Percentiles rank a stretch among this genome's conserved stretches.
Conservation (phyloP, 2,797 vertebrate species). For the Chloroceryle inda region DNA sequence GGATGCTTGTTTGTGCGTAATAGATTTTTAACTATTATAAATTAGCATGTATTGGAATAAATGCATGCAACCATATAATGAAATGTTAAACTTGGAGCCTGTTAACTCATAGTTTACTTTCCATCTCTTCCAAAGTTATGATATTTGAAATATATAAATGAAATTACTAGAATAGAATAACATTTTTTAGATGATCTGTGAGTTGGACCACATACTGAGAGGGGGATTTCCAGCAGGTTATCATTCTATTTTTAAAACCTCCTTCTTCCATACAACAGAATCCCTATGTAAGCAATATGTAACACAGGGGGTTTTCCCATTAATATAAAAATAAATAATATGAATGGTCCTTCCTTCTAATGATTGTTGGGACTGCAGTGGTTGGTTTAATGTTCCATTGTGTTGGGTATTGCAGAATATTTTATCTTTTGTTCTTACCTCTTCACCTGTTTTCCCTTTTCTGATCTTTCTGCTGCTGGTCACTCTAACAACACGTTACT, state of each 20-base stretch:
- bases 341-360: neutral
- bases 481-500: conserved; percentile 67
- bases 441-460: conserved; percentile 70
- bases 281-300: neutral
- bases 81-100: neutral
- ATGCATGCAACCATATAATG: neutral
- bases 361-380: neutral
- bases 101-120: neutral
- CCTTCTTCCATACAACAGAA: neutral
- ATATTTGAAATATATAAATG: neutral
- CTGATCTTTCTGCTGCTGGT: conserved; percentile 69
- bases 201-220: neutral
- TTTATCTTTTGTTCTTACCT: conserved; percentile 47
- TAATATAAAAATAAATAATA: neutral
- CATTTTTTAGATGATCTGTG: neutral
- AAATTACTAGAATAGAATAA: neutral
- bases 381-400: conserved; percentile 6
- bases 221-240: neutral
- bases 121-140: no score
- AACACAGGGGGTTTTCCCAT: fast-evolving
- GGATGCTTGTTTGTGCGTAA: neutral
- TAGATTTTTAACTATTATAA: neutral
- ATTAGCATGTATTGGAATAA: neutral
- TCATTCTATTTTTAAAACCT: neutral
- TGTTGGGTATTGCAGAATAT: conserved; percentile 2